Evolutionary conservation across 2,113 vertebrate species (phyloP), one percentile per base, ranked within the genome.

Genomic region (Trematomus loennbergii): DNA sequence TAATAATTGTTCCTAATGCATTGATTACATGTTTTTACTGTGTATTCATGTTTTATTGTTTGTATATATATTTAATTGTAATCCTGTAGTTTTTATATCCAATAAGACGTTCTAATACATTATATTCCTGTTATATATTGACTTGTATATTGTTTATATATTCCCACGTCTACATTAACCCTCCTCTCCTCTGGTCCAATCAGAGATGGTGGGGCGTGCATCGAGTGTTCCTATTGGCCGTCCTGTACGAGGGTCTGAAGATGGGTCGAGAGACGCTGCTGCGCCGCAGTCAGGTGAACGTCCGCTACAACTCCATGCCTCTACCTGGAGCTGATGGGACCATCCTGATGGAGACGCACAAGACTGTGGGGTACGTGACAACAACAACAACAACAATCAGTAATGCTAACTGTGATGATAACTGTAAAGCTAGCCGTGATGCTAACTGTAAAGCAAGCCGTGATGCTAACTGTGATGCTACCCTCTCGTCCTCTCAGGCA

Each of bases 261-360:
- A 98, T 99, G 12, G 96, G 96, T 12, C 95, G 98, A 0, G 98
- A 99, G 85, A 85, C 94, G 69, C 92, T 99, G 83, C 95, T 99
- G 59, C 95, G 97, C 0, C 97, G 97, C 86, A 99, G 97, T 60
- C 97, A 99, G 83, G 97, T 99, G 90, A 99, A 96, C 90, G 98
- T 99, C 69, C 97, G 98, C 75, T 99, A 99, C 89, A 99, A 99
- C 94, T 98, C 97, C 82, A 99, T 99, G 98, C 97, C 98, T 1
- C 96, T 99, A 25, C 98, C 97, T 0, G 98, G 98, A 33, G 88
- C 95, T 48, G 97, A 99, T 0, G 98, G 98, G 67, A 99, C 97
- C 9, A 95, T 97, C 49, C 87, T 99, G 60, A 98, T 98, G 97
- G 98, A 99, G 91, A 99, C 98, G 0, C 98, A 99, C 94, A 99